Base-by-base conservation (phyloP, 2,888 invertebrate genomes). In the Patella ulyssiponensis region DNA sequence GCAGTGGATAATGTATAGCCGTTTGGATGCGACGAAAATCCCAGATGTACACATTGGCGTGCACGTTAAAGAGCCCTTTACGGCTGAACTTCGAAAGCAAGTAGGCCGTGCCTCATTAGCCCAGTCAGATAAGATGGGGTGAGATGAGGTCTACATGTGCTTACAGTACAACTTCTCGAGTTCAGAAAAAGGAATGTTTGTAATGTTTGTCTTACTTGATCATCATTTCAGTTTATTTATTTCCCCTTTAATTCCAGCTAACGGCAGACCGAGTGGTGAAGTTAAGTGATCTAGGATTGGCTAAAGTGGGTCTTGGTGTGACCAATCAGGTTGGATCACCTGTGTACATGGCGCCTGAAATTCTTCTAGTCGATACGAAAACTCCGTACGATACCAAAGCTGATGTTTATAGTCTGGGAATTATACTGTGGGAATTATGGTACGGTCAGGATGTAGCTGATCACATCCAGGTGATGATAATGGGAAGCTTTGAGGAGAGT, bases 281-380 rank as follows among this genome's bases (percentile, higher is more conserved):
- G 74, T 82, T 90, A 9, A 87, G 88, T 0, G 90, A 90, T 75
- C 87, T 89, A 7, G 90, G 90, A 1, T 83, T 89, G 17, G 86
- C 88, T 17, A 89, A 89, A 77, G 80, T 80, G 20, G 85, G 82
- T 20, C 73, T 74, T 12, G 86, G 87, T 20, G 83, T 87, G 7
- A 87, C 88, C 1, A 86, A 87, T 27, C 81, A 83, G 15, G 86
- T 86, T 7, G 89, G 88, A 5, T 86, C 87, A 17, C 87, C 87
- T 2, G 86, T 86, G 9, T 90, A 89, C 82, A 86, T 88, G 86
- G 88, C 88, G n/a, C 89, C 89, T 5, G 88, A 90, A 77, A 86
- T 90, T 33, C 84, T 89, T 9, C 79, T 85, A 17, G 84, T 44
- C 9, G 64, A 23, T 23, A 12, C 85, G 70, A 82, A 77, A 71